Percentiles rank a stretch among this genome's conserved stretches.
phyloP scores from a whole-genome alignment of 1,140 invertebrate species.

The Druon quercuslanigerum region DNA sequence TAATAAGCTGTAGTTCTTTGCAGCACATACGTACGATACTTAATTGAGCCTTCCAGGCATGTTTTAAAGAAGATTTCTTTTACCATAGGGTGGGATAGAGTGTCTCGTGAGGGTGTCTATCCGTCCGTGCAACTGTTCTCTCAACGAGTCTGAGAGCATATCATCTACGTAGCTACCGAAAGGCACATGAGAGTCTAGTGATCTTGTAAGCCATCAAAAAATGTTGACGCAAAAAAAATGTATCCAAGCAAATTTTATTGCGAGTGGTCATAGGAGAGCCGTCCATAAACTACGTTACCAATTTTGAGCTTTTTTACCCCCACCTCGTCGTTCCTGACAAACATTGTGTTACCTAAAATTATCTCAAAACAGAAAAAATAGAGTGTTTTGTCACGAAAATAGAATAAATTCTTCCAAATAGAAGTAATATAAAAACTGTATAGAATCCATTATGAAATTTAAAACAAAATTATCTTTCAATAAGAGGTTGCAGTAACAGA shows the following conservation, averaged over 20 bases:
- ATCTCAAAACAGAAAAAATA: no score
- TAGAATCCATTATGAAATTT: no score
- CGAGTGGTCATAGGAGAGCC: neutral
- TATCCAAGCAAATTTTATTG: neutral
- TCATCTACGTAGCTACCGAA: constrained; percentile 28
- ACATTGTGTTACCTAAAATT: neutral
- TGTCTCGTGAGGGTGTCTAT: constrained; percentile 34
- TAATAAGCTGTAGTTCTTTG: constrained; percentile 8
- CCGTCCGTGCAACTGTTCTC: constrained; percentile 31
- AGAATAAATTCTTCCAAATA: no score
- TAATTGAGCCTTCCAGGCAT: constrained; percentile 23
- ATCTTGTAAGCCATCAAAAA: neutral
- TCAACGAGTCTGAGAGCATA: constrained; percentile 34
- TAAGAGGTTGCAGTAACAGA: no score
- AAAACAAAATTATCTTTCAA: no score
- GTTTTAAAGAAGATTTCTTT: constrained; percentile 20
- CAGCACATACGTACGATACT: neutral
- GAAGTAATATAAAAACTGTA: no score
- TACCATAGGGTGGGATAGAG: neutral
- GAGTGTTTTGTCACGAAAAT: no score
- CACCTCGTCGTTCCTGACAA: neutral
- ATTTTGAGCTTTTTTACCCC: no score
- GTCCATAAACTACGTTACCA: no score
- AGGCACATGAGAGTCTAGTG: constrained; percentile 4
- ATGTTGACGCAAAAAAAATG: neutral